These are phyloP conservation scores for Palaemon carinicauda DNA, from an alignment of 1,140 invertebrate genomes.

Conservation along the genomic window DNA sequence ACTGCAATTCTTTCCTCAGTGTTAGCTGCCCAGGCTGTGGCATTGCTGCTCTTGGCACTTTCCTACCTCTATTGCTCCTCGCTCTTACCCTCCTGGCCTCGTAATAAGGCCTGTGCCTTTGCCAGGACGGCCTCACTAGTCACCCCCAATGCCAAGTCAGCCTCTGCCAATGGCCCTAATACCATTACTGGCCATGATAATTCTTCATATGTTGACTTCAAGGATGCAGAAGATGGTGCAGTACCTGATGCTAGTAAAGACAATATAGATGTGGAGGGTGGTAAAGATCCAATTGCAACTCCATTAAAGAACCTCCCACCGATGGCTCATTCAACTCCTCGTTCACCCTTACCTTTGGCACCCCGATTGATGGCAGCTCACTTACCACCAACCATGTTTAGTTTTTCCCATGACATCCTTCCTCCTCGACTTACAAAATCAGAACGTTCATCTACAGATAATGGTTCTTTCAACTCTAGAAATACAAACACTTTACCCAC, in stretches of 20 bases:
- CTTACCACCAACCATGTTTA: slow-evolving; percentile 47
- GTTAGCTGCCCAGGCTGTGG: slow-evolving; percentile 39
- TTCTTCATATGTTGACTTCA: slow-evolving; percentile 32
- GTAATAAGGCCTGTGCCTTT: slow-evolving; percentile 22
- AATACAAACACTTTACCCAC: slow-evolving; percentile 56
- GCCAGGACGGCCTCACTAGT: slow-evolving; percentile 45
- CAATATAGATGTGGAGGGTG: neutral
- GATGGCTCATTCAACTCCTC: slow-evolving; percentile 36
- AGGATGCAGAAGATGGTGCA: slow-evolving; percentile 30
- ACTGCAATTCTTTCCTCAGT: slow-evolving; percentile 41
- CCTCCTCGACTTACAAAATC: slow-evolving; percentile 36
- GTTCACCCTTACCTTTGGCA: slow-evolving; percentile 28
- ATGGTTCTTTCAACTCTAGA: slow-evolving; percentile 52
- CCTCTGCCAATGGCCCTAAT: neutral
- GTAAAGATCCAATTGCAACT: neutral
- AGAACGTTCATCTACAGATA: slow-evolving; percentile 51
- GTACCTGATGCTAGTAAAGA: slow-evolving; percentile 2
- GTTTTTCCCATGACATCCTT: slow-evolving; percentile 48
- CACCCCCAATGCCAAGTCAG: slow-evolving; percentile 29
- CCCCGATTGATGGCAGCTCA: slow-evolving; percentile 35
- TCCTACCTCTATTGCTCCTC: slow-evolving; percentile 53
- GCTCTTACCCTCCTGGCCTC: slow-evolving; percentile 36
- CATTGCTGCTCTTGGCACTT: slow-evolving; percentile 42
- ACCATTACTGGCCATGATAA: slow-evolving; percentile 17
- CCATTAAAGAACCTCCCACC: slow-evolving; percentile 19